These are phyloP conservation scores for Apis mellifera DNA, from an alignment of 1,140 invertebrate species.

Conservation along the genomic window DNA sequence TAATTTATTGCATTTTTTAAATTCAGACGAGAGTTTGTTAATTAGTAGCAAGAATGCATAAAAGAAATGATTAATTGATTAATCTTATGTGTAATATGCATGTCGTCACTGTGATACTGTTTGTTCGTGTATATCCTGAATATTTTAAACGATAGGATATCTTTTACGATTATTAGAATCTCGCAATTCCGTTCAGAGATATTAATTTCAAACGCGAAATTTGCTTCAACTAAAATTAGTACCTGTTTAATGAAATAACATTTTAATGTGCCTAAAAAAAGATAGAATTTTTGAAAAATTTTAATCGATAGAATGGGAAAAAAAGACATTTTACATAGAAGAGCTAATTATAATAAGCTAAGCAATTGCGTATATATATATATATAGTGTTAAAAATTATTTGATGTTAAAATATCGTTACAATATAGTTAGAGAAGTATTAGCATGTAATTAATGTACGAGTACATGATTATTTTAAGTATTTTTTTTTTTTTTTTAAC, in stretches of 20 bases:
- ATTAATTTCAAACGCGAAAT: conserved; percentile 17
- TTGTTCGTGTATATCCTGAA: conserved; percentile 46
- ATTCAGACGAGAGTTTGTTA: conserved; percentile 37
- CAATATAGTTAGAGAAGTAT: conserved; percentile 21
- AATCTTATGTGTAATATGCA: conserved; percentile 47
- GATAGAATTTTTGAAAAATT: conserved; percentile 39
- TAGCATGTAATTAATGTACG: conserved; percentile 7
- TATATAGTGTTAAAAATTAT: conserved; percentile 18
- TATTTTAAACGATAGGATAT: conserved; percentile 32
- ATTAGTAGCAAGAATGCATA: conserved; percentile 16
- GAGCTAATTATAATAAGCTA: conserved; percentile 9
- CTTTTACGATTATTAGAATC: neutral
- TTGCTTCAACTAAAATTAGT: conserved; percentile 51
- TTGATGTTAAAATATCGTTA: conserved; percentile 40
- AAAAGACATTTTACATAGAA: conserved; percentile 10
- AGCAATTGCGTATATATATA: conserved; percentile 9
- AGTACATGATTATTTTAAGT: conserved; percentile 27
- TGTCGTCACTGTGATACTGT: conserved; percentile 66
- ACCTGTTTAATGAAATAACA: conserved; percentile 52
- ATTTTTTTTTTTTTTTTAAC: neutral
- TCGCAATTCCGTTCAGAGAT: neutral
- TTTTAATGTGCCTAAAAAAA: conserved; percentile 60
- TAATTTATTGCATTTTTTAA: conserved; percentile 10
- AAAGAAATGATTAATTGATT: conserved; percentile 9
- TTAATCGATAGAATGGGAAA: conserved; percentile 23